Evolutionary conservation across 2,888 invertebrate genomes (phyloP), one percentile per base, ranked within the genome.

Genomic region (Caenorhabditis sp.): DNA sequence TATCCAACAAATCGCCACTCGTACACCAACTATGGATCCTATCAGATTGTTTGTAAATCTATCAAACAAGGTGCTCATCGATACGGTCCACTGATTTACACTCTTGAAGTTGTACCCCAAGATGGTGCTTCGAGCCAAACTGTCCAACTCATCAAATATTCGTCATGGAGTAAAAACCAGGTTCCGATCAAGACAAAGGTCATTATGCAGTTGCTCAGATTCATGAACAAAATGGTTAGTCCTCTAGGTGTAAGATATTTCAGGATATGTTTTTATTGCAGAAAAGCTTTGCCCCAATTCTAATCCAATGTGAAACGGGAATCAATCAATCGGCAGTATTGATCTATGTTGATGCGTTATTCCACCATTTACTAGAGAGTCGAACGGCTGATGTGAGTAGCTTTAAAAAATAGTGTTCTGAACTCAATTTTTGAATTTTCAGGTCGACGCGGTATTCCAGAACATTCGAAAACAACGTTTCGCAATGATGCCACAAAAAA

Each of bases 271-370:
- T 31, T 31, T 31, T 10, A 31, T 31, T 31, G 5, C 43, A 43
- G 43, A 43, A 43, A 17, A 17, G 12, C 14, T 43, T 43, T 14
- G 43, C 14, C 12, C 52, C 52, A 12, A 21, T 52, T 23, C 21
- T 52, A 21, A 21, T 52, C n/a, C 52, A 52, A 52, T 52, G 52
- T 12, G 52, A 52, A 52, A 52, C 52, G 3, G 52, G 52, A 8
- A 12, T 52, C 20, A 52, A 52, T 21, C 52, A 52, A 23, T 23
- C 52, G 21, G 52, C 21, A 3, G 21, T 21, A 23, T 23, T 52
- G 21, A 52, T 52, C 21, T 52, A 21, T 52, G 10, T 10, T 21
- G 52, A 52, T 12, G 52, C 52, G 21, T 3, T 52, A 1, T 21
- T 4, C 3, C 10, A n/a, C n/a, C 21, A 17, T 21, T 21, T 52